These are phyloP conservation scores for Megamerina dolium DNA, from an alignment of 2,888 invertebrate species.

Conservation along the genomic window DNA sequence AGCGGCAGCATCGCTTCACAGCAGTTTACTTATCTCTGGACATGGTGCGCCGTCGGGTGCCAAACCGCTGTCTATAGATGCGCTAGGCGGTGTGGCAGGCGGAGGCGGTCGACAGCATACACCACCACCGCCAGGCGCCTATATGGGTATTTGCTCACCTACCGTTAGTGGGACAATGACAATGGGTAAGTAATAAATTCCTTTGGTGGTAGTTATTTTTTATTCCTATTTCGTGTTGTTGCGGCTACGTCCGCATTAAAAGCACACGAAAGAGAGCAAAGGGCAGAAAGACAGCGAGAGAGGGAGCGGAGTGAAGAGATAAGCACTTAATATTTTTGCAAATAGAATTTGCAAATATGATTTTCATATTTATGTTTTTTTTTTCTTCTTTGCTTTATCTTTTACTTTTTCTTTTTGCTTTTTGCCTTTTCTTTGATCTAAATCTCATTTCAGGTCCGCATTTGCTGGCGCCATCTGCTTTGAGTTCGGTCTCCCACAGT, in stretches of 20 bases:
- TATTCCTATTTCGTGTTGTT: too few species aligned
- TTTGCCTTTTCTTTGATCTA: conserved; percentile 2
- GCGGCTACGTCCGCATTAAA: too few species aligned
- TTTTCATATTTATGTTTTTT: background rate
- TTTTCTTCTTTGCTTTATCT: background rate
- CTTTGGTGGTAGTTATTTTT: too few species aligned
- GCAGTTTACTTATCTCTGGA: conserved; percentile 29
- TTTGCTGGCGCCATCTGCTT: conserved; percentile 33
- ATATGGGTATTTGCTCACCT: conserved; percentile 33
- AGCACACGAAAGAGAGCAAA: too few species aligned
- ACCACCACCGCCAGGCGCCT: conserved; percentile 35
- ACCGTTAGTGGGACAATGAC: conserved; percentile 37
- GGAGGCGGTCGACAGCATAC: conserved; percentile 30
- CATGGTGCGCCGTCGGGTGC: conserved; percentile 20
- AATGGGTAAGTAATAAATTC: conserved; percentile 35
- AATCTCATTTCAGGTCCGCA: conserved; percentile 37
- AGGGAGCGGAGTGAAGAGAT: too few species aligned
- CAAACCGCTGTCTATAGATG: too few species aligned
- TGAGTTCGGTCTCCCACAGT: conserved; percentile 36
- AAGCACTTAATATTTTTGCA: too few species aligned
- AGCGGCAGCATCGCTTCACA: conserved; percentile 31
- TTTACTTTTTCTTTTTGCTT: conserved; percentile 1
- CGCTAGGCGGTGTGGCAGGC: conserved; percentile 17
- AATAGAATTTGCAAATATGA: too few species aligned
- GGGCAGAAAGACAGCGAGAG: too few species aligned